Evolutionary conservation across 2,888 invertebrate species (phyloP).

Genomic region (Nowickia ferox): DNA sequence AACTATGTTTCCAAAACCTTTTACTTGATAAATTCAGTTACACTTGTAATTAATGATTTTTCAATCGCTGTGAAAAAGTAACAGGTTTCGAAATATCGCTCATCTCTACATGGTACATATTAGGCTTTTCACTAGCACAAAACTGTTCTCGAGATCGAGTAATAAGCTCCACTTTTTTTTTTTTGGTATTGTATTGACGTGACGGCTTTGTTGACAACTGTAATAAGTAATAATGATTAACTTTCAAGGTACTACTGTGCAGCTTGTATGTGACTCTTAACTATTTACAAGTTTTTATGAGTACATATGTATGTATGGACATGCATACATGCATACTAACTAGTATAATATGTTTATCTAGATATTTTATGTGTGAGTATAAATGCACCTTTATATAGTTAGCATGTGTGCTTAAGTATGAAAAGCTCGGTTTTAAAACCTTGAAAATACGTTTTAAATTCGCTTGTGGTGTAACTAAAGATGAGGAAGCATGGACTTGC

Average conservation of each 20-base stretch:
- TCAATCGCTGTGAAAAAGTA: too few relatives aligned
- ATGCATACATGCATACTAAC: neutral
- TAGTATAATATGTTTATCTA: neutral
- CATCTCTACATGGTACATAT: too few relatives aligned
- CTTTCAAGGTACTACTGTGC: conserved; percentile 6
- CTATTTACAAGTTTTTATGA: conserved; percentile 7
- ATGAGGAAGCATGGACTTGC: conserved; percentile 61
- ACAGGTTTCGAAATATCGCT: too few relatives aligned
- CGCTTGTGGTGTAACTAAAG: conserved; percentile 70
- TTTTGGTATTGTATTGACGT: too few relatives aligned
- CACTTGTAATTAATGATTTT: too few relatives aligned
- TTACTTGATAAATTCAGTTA: too few relatives aligned
- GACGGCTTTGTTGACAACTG: too few relatives aligned
- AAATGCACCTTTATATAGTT: neutral
- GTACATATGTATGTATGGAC: neutral
- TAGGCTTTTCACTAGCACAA: too few relatives aligned
- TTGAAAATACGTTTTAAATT: conserved; percentile 70
- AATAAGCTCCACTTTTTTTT: too few relatives aligned
- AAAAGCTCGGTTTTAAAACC: conserved; percentile 59
- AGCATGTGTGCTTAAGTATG: neutral
- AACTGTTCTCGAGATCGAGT: too few relatives aligned
- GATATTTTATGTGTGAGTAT: neutral
- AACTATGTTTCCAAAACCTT: too few relatives aligned
- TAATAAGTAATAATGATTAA: neutral
- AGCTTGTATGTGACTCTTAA: neutral